phyloP scores from a whole-genome alignment of 2,888 invertebrate genomes.

The Drosophila affinis region DNA sequence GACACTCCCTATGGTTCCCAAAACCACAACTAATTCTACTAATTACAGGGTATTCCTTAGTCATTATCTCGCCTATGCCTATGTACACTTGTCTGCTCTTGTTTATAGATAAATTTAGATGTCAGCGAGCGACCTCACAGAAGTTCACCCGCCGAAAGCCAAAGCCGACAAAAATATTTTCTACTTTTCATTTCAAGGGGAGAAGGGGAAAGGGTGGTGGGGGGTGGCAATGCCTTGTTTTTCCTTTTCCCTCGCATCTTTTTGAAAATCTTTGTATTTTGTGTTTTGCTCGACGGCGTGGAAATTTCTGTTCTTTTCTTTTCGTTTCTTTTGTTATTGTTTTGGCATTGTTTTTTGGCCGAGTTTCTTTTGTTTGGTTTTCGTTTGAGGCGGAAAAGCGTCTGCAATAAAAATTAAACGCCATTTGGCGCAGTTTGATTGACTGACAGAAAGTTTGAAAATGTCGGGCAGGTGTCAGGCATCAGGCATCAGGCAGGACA shows the following conservation, averaged over 20 bases:
- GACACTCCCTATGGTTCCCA: no score
- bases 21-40: no score
- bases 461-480: constrained; percentile 55
- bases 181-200: constrained; percentile 5
- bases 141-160: constrained; percentile 35
- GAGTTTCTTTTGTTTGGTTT: constrained; percentile 11
- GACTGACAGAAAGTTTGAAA: constrained; percentile 56
- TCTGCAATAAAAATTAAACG: constrained; percentile 68
- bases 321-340: constrained; percentile 40
- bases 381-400: constrained; percentile 34
- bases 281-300: constrained; percentile 54
- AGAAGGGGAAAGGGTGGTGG: neutral
- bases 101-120: constrained; percentile 71
- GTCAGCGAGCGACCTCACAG: constrained; percentile 44
- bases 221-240: constrained; percentile 34
- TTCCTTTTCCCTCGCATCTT: constrained; percentile 11
- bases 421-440: constrained; percentile 64
- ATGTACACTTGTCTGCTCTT: constrained; percentile 19
- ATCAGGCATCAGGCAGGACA: constrained; percentile 35
- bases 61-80: no score
- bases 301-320: constrained; percentile 45
- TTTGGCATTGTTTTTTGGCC: constrained; percentile 25
- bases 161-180: constrained; percentile 29
- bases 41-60: no score
- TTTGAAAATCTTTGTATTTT: constrained; percentile 28